Evolutionary conservation across 2,113 vertebrate genomes (phyloP).

Genomic region (Psammodynastes pulverulentus): DNA sequence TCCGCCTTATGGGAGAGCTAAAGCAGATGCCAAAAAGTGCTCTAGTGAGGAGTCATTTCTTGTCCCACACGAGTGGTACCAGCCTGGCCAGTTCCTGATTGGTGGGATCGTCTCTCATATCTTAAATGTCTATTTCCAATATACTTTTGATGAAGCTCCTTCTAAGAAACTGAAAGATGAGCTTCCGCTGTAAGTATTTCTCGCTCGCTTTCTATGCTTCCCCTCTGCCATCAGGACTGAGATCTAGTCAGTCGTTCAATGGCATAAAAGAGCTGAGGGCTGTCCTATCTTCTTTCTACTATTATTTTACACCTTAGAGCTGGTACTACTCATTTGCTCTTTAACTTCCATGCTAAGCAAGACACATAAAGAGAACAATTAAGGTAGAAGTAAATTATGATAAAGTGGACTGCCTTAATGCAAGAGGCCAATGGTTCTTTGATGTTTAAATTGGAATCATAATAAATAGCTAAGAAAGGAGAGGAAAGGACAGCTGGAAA

Average conservation of each 20-base stretch:
- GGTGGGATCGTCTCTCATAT: neutral
- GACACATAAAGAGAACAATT: neutral
- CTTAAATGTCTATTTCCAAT: neutral
- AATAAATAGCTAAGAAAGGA: neutral
- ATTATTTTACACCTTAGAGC: neutral
- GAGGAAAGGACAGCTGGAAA: neutral
- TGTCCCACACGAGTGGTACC: neutral
- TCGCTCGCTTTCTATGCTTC: neutral
- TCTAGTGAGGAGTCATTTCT: neutral
- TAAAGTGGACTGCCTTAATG: neutral
- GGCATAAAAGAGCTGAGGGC: neutral
- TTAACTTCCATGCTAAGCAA: neutral
- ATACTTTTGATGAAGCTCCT: neutral
- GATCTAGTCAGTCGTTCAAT: neutral
- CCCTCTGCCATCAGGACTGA: neutral
- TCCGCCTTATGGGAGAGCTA: neutral
- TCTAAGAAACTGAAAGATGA: neutral
- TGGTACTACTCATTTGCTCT: neutral
- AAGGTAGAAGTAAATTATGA: neutral
- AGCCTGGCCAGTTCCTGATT: neutral
- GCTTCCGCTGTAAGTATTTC: neutral
- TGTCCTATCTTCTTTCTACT: neutral
- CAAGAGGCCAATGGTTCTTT: neutral
- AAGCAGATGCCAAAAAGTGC: neutral
- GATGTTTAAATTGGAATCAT: neutral